Evolutionary conservation across 2,888 invertebrate genomes (phyloP).

Genomic region (Alitta virens): DNA sequence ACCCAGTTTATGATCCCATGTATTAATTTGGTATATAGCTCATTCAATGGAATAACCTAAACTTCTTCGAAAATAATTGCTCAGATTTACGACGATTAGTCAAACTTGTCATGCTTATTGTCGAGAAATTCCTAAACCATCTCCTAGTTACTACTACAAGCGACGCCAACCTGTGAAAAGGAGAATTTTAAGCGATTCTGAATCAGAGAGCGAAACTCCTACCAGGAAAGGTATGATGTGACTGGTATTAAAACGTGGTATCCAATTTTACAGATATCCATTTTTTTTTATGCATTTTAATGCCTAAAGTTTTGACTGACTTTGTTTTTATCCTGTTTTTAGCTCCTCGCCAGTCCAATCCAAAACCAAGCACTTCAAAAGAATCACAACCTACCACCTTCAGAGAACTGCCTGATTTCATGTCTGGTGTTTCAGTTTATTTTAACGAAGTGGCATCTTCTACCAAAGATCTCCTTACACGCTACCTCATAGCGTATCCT

Average conservation of each 20-base stretch:
- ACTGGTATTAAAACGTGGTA: no score
- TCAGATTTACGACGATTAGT: no score
- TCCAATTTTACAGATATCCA: no score
- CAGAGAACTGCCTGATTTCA: constrained; percentile 32
- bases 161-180: background rate
- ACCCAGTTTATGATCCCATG: no score
- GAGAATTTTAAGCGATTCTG: background rate
- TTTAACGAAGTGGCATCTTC: constrained; percentile 37
- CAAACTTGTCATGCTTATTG: no score
- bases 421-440: constrained; percentile 36
- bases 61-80: no score
- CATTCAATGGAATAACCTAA: no score
- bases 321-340: background rate
- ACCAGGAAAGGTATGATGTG: no score
- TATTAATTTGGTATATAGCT: no score
- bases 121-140: background rate
- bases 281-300: no score
- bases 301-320: background rate
- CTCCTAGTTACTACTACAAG: constrained; percentile 14
- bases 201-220: background rate
- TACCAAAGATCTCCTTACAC: constrained; percentile 34
- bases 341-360: background rate
- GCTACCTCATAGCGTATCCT: constrained; percentile 52
- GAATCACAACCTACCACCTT: background rate
- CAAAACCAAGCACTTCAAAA: no score